These are phyloP conservation scores for Gallinago jamesoni DNA, from an alignment of 2,113 vertebrate genomes.

Conservation along the genomic window DNA sequence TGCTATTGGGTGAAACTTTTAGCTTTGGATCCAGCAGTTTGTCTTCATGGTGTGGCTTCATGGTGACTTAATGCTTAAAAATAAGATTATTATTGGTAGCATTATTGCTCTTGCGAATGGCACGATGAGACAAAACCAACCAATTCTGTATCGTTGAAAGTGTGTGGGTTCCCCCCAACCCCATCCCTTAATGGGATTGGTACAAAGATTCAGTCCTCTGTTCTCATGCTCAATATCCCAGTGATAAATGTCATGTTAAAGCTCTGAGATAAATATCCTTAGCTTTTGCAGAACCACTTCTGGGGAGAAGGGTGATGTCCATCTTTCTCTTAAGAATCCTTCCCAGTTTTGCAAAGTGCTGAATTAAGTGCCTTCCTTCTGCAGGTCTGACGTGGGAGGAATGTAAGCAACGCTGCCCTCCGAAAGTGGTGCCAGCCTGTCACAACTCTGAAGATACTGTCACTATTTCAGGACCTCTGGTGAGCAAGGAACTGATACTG, in stretches of 20 bases:
- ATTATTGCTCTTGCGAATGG: background rate
- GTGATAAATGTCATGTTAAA: background rate
- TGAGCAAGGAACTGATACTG: conserved; percentile 27
- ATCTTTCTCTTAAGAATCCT: background rate
- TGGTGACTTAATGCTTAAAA: background rate
- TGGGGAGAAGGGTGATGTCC: accelerated
- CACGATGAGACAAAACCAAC: background rate
- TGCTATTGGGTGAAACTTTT: background rate
- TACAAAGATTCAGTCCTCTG: background rate
- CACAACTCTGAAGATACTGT: conserved; percentile 95
- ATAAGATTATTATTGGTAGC: background rate
- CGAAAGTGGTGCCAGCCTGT: conserved; percentile 91
- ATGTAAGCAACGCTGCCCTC: conserved; percentile 86
- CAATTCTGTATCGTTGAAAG: background rate
- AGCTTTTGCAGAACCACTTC: background rate
- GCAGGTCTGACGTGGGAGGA: conserved; percentile 94
- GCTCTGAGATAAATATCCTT: background rate
- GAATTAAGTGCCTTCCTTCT: background rate
- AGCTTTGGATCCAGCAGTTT: background rate
- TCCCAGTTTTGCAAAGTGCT: background rate
- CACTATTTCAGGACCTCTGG: conserved; percentile 93
- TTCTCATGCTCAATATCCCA: background rate
- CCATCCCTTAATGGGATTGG: background rate
- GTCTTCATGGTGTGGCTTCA: background rate
- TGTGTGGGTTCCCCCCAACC: background rate